Evolutionary conservation across 2,113 vertebrate genomes (phyloP).

Genomic region (Pagrus major): DNA sequence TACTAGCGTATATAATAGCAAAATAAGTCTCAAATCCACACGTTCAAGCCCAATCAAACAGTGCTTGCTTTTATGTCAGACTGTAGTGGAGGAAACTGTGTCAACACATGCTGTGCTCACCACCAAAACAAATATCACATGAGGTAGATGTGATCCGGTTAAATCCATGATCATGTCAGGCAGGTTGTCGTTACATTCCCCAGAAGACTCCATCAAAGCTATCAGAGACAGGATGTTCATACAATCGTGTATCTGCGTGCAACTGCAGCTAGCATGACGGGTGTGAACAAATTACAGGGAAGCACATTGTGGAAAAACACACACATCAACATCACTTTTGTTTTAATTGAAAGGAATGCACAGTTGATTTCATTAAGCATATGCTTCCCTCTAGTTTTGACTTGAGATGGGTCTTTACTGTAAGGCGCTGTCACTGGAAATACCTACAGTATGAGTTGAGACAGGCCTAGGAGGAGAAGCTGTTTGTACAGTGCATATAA

Average conservation of each 20-base stretch:
- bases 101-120: slow-evolving; percentile 1
- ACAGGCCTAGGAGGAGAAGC: slow-evolving; percentile 61
- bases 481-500: slow-evolving; percentile 50
- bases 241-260: background rate
- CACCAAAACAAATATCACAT: slow-evolving; percentile 13
- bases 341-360: slow-evolving; percentile 6
- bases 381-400: slow-evolving; percentile 44
- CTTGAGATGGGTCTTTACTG: slow-evolving; percentile 17
- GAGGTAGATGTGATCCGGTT: background rate
- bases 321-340: background rate
- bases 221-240: background rate
- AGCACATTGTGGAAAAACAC: background rate
- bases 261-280: background rate
- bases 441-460: slow-evolving; percentile 67
- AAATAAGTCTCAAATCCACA: background rate
- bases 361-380: background rate
- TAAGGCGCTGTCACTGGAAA: slow-evolving; percentile 32
- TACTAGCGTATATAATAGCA: background rate
- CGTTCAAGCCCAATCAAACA: background rate
- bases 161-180: slow-evolving; percentile 5
- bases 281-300: slow-evolving; percentile 10
- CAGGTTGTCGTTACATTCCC: slow-evolving; percentile 21
- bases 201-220: slow-evolving; percentile 20
- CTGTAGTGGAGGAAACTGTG: slow-evolving; percentile 7
- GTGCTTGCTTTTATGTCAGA: slow-evolving; percentile 7